These are phyloP conservation scores for Tangara arthus DNA, from an alignment of 2,797 vertebrate species.

Conservation along the genomic window DNA sequence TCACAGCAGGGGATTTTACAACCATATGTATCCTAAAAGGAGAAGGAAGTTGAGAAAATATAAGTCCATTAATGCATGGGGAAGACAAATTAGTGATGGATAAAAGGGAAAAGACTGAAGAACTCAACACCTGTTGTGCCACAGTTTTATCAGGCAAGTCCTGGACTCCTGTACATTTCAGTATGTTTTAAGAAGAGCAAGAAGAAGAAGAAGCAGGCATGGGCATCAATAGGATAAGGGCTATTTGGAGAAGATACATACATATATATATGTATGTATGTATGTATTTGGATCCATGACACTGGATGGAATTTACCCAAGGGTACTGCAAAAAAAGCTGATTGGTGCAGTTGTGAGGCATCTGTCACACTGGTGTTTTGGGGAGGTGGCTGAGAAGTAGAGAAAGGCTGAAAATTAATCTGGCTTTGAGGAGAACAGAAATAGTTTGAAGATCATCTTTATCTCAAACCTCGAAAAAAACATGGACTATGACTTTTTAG, in stretches of 20 bases:
- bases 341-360: fast-evolving
- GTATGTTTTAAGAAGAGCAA: not conserved
- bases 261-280: fast-evolving
- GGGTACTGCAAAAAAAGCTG: not conserved
- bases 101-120: not conserved
- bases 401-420: not conserved
- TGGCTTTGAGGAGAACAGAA: not conserved
- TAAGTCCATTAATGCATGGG: not conserved
- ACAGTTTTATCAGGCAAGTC: not conserved
- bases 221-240: not conserved
- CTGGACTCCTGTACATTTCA: not conserved
- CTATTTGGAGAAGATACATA: not conserved
- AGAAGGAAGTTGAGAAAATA: not conserved
- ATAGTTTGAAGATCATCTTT: not conserved
- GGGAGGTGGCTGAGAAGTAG: not conserved
- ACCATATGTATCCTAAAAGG: not conserved
- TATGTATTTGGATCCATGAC: not conserved
- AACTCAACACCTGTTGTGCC: not conserved
- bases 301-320: not conserved
- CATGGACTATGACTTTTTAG: not conserved
- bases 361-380: not conserved
- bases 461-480: not conserved
- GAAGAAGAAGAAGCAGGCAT: not conserved
- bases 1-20: not conserved
- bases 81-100: not conserved